Evolutionary conservation across 2,113 vertebrate species (phyloP).

Genomic region (Psittacula cyanocephala): DNA sequence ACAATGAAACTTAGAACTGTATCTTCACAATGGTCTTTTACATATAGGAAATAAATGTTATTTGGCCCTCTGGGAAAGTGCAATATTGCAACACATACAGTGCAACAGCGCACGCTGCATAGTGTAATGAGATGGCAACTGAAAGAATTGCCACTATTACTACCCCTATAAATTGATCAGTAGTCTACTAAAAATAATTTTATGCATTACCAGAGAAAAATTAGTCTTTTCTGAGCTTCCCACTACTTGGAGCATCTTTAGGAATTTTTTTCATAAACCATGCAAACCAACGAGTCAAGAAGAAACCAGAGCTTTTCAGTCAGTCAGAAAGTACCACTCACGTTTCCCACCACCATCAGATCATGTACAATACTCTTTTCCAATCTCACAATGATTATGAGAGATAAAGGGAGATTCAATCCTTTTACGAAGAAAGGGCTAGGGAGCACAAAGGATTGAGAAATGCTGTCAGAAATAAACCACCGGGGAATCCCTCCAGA

Average conservation of each 20-base stretch:
- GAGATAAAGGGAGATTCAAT: neutral
- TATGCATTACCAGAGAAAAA: neutral
- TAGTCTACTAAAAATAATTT: neutral
- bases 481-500: neutral
- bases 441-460: neutral
- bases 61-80: neutral
- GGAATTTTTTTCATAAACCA: neutral
- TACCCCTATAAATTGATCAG: neutral
- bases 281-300: neutral
- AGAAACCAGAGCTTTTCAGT: neutral
- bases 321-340: neutral
- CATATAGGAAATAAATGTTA: neutral
- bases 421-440: neutral
- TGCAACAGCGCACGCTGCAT: neutral
- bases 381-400: neutral
- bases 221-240: neutral
- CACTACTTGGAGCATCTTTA: neutral
- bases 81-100: neutral
- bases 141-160: neutral
- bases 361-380: neutral
- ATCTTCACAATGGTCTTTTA: neutral
- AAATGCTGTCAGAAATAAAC: neutral
- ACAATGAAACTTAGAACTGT: neutral
- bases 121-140: neutral
- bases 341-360: fast-evolving